phyloP scores from a whole-genome alignment of 2,888 invertebrate species.

The Schizotus pectinicornis region DNA sequence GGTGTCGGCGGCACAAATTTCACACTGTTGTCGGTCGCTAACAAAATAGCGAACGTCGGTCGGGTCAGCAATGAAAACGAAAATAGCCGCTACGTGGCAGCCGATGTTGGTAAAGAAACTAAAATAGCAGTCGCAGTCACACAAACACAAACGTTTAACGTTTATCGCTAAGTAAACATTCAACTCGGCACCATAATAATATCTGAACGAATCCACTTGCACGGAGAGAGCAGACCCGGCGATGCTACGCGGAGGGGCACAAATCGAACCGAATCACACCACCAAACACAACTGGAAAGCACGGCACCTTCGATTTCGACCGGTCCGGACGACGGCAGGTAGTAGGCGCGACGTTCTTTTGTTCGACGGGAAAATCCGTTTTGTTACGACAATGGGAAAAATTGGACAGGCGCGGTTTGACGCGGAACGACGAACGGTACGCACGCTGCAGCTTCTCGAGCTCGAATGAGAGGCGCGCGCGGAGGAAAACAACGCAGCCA shows the following conservation, averaged over 20 bases:
- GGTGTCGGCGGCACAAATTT: not conserved
- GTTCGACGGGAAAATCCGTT: not conserved
- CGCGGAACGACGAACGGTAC: slow-evolving; percentile 23
- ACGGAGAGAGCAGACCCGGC: slow-evolving; percentile 20
- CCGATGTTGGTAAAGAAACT: slow-evolving; percentile 36
- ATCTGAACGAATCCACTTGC: slow-evolving; percentile 33
- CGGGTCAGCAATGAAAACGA: not conserved
- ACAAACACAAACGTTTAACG: slow-evolving; percentile 41
- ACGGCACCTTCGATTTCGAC: slow-evolving; percentile 7
- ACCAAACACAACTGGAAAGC: slow-evolving; percentile 6
- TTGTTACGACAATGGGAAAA: too few relatives aligned
- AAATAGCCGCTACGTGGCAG: slow-evolving; percentile 45
- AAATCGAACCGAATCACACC: too few relatives aligned
- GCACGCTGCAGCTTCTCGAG: slow-evolving; percentile 33
- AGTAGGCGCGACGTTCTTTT: slow-evolving; percentile 9
- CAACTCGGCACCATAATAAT: slow-evolving; percentile 30
- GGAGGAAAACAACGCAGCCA: slow-evolving; percentile 44
- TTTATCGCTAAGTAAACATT: slow-evolving; percentile 47
- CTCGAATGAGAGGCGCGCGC: slow-evolving; percentile 50
- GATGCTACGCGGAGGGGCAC: slow-evolving; percentile 17
- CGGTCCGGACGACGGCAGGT: slow-evolving; percentile 10
- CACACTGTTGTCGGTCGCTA: not conserved
- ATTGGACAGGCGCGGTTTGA: slow-evolving; percentile 34
- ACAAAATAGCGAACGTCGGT: not conserved
- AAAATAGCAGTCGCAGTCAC: slow-evolving; percentile 42